These are phyloP conservation scores for Ylistrum balloti DNA, from an alignment of 1,140 invertebrate genomes.

Conservation along the genomic window DNA sequence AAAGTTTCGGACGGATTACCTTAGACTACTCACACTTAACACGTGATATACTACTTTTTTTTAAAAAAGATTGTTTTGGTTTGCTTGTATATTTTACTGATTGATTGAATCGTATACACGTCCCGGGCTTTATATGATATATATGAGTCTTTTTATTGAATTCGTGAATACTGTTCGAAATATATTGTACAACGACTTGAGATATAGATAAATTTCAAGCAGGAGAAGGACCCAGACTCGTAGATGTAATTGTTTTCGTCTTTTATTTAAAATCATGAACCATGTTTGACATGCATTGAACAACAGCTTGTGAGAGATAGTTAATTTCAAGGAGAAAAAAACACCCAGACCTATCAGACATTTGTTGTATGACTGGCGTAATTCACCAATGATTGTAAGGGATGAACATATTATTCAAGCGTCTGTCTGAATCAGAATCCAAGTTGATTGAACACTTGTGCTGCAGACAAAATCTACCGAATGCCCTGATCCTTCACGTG, in stretches of 20 bases:
- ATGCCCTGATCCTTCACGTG: conserved; percentile 24
- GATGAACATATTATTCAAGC: conserved; percentile 39
- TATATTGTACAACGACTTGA: too few relatives aligned
- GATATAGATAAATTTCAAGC: too few relatives aligned
- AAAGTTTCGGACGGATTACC: too few relatives aligned
- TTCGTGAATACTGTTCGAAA: too few relatives aligned
- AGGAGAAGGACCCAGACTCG: too few relatives aligned
- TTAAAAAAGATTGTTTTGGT: too few relatives aligned
- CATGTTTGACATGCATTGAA: background rate
- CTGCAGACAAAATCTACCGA: conserved; percentile 33
- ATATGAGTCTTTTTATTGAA: too few relatives aligned
- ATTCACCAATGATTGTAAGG: conserved; percentile 16
- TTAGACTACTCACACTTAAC: too few relatives aligned
- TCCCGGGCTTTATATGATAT: too few relatives aligned
- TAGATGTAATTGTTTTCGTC: background rate
- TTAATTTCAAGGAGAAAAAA: conserved; percentile 5
- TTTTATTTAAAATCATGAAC: background rate
- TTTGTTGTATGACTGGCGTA: conserved; percentile 23
- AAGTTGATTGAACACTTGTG: conserved; percentile 3
- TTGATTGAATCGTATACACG: too few relatives aligned
- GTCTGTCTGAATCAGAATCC: conserved; percentile 26
- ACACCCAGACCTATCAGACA: background rate
- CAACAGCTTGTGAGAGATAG: background rate
- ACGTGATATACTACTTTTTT: too few relatives aligned
- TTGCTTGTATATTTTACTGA: too few relatives aligned